phyloP scores from a whole-genome alignment of 2,113 vertebrate genomes.

The Chelonoidis abingdonii region DNA sequence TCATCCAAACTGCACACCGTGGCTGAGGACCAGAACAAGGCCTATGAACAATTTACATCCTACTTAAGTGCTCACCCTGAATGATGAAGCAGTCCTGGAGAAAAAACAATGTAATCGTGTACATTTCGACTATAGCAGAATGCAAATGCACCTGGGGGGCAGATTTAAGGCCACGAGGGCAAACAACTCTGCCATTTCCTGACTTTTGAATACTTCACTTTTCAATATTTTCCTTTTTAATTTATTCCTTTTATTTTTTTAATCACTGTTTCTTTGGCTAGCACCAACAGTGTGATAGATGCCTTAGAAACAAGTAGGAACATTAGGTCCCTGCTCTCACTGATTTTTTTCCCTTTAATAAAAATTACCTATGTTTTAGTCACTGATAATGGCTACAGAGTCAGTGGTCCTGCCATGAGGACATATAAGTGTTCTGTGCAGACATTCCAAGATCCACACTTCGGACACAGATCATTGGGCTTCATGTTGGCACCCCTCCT shows the following conservation, averaged over 20 bases:
- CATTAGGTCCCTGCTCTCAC: not conserved
- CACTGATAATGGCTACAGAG: not conserved
- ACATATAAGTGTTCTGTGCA: not conserved
- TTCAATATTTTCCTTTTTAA: not conserved
- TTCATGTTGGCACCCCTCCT: not conserved
- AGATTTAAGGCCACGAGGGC: not conserved
- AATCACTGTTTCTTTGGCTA: not conserved
- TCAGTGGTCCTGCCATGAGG: not conserved
- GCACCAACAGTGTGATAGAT: not conserved
- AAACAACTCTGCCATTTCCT: slow-evolving; percentile 3
- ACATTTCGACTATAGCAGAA: not conserved
- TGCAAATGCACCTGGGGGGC: not conserved
- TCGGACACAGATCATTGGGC: not conserved
- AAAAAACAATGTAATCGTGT: not conserved
- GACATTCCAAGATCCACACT: not conserved
- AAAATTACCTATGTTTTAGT: not conserved
- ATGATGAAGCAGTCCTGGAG: not conserved
- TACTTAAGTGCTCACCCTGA: not conserved
- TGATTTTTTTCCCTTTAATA: not conserved
- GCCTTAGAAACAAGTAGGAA: not conserved
- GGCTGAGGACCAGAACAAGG: not conserved
- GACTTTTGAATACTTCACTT: not conserved
- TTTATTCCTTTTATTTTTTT: not conserved
- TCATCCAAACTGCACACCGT: not conserved
- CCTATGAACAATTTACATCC: not conserved